Conservation (phyloP, 2,888 invertebrate species). For the Ceriagrion tenellum region DNA sequence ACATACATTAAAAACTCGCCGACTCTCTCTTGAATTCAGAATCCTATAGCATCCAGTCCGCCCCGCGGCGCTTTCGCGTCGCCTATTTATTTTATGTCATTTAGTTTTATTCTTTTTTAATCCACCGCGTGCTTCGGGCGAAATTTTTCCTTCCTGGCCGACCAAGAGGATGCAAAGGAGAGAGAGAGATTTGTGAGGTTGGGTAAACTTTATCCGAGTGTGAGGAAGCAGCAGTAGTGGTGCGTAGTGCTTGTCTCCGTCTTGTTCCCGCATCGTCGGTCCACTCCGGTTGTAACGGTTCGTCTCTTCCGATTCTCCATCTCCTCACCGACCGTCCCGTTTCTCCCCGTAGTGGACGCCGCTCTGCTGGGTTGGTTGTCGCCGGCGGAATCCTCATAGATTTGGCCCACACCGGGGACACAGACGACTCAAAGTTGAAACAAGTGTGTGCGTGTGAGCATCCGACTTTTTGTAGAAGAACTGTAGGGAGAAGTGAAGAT, state of each 20-base stretch:
- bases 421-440: background rate
- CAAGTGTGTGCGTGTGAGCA: no score
- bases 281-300: constrained; percentile 8
- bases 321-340: background rate
- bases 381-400: background rate
- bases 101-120: background rate
- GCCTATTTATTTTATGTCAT: background rate
- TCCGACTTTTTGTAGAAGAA: no score
- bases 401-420: background rate
- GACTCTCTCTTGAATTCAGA: background rate
- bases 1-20: background rate
- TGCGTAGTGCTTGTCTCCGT: background rate
- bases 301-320: background rate
- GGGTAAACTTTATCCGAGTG: background rate
- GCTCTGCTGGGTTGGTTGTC: background rate
- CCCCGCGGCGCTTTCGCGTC: background rate
- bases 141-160: background rate
- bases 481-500: background rate
- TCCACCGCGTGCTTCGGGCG: background rate
- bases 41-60: background rate
- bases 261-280: background rate
- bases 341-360: background rate
- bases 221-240: background rate
- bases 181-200: background rate
- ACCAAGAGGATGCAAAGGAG: background rate